Percentiles rank a stretch among this genome's conserved stretches.
These are phyloP conservation scores for Matsumyia berberina DNA, from an alignment of 2,888 invertebrate genomes.

Conservation along the genomic window DNA sequence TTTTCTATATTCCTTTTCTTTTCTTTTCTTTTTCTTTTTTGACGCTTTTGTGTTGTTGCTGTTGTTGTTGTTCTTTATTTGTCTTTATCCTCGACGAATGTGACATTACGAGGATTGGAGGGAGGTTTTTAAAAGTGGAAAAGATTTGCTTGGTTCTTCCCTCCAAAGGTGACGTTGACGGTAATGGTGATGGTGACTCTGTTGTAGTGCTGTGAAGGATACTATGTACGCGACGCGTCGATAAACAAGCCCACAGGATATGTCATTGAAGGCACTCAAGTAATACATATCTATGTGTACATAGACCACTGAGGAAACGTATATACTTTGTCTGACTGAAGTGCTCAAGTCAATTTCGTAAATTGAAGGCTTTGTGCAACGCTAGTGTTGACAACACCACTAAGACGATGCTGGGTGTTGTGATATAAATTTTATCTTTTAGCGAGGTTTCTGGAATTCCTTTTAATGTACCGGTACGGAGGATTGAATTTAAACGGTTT, in stretches of 20 bases:
- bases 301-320: constrained; percentile 10
- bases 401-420: constrained; percentile 22
- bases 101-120: constrained; percentile 50
- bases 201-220: background rate
- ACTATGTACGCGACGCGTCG: constrained; percentile 36
- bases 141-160: constrained; percentile 54
- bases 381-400: constrained; percentile 40
- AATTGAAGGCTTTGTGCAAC: constrained; percentile 72
- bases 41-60: constrained; percentile 28
- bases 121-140: constrained; percentile 44
- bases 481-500: constrained; percentile 23
- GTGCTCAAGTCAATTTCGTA: constrained; percentile 68
- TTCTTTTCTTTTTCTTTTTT: constrained; percentile 23
- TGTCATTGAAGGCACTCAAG: constrained; percentile 38
- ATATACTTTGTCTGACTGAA: constrained; percentile 31
- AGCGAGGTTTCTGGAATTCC: constrained; percentile 9
- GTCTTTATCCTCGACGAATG: constrained; percentile 64
- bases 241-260: constrained; percentile 64
- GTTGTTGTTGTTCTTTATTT: constrained; percentile 63
- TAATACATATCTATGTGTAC: constrained; percentile 11
- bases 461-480: constrained; percentile 8
- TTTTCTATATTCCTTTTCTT: constrained; percentile 46
- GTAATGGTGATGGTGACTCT: too few relatives aligned
- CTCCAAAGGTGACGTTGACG: constrained; percentile 1
- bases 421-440: constrained; percentile 49